phyloP scores from a whole-genome alignment of 2,113 vertebrate genomes.

The Alligator sinensis region DNA sequence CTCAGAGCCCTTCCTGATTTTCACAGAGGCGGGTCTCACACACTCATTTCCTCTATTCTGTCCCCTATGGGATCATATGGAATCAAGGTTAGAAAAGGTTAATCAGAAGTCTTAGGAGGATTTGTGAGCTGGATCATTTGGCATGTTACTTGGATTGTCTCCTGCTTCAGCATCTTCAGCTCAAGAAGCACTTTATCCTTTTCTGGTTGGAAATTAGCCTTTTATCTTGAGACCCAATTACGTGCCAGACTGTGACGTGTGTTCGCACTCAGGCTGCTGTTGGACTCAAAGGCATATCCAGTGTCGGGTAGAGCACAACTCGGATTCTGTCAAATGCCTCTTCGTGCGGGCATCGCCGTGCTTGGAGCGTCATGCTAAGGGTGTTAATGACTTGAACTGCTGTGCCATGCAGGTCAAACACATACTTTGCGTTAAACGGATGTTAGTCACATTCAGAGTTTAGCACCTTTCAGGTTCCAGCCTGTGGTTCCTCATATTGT shows the following conservation, averaged over 20 bases:
- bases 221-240: background rate
- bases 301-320: constrained; percentile 46
- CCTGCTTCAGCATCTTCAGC: background rate
- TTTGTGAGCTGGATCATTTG: background rate
- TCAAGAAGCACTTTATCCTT: background rate
- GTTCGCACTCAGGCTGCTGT: constrained; percentile 19
- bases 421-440: background rate
- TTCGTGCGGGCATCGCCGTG: constrained; percentile 10
- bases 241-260: constrained; percentile 26
- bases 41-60: constrained; percentile 17
- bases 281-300: constrained; percentile 30
- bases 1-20: background rate
- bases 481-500: background rate
- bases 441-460: too few relatives aligned
- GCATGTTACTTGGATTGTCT: background rate
- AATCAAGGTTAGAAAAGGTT: background rate
- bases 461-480: background rate
- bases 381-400: too few relatives aligned
- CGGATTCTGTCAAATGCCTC: constrained; percentile 38
- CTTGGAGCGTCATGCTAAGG: too few relatives aligned
- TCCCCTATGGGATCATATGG: background rate
- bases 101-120: background rate
- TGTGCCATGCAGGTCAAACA: too few relatives aligned
- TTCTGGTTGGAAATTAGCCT: constrained; percentile 24
- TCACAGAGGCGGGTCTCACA: background rate